Base-by-base conservation (phyloP, 2,888 invertebrate genomes). In the Mesorhabditis sp. region DNA sequence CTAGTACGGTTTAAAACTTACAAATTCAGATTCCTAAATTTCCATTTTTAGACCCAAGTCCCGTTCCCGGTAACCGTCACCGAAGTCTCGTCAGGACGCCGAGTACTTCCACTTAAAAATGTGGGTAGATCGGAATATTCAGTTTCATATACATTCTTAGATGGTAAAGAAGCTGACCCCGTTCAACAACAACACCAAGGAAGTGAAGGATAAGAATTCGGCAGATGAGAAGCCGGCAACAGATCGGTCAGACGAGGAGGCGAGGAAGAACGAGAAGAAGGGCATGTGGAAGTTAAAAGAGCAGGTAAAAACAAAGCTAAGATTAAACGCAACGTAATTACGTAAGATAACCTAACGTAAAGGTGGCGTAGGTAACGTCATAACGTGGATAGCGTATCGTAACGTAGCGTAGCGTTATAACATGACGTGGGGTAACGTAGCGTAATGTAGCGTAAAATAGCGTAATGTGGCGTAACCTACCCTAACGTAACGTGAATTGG, bases 211-310 rank as follows among this genome's bases (percentile, higher is more conserved):
- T n/a, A 50, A 50, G n/a, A 50, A 50, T 50, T 10, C n/a, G 1
- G 58, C 7, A 13, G n/a, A 50, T 50, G 58, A 50, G 7, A 50
- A 50, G 2, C 7, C 58, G 58, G 58, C 10, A 50, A 50, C 58
- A 10, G 58, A 50, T 50, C 58, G 58, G n/a, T 13, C 58, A n/a
- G 58, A 50, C n/a, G 58, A 50, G 7, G 58, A 50, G 58, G 58
- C 58, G 58, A 50, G n/a, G 58, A 50, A 50, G n/a, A 50, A 50
- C 7, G 58, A 50, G 58, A 50, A 50, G 58, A 50, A 50, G n/a
- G 58, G 58, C 7, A n/a, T 50, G 58, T 50, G 58, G 58, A 50
- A 50, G 10, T 50, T 50, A n/a, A 50, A 50, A n/a, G 58, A 50
- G n/a, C 58, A 50, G 58, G 58, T 50, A 28, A 28, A 28, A 28